Evolutionary conservation across 1,140 invertebrate species (phyloP), one percentile per base, ranked within the genome.

Genomic region (Drosophila micromelanica): DNA sequence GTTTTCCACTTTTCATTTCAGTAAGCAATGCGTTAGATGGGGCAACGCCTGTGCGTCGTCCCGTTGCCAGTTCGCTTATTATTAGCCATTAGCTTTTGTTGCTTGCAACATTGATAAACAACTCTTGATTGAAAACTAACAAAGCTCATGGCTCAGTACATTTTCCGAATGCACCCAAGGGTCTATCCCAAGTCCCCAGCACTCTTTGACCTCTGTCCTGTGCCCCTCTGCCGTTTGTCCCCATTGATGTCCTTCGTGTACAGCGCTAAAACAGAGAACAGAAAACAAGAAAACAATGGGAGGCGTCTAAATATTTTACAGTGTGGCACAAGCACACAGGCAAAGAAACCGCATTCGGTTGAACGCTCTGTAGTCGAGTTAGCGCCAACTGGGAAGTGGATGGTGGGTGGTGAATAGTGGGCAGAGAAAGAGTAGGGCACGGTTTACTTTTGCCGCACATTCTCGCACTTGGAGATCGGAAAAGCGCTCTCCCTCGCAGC

Each of bases 71-170:
- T 52, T 46, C 27, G 49, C 63, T 80, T 76, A 70, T 78, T 86
- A 86, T 87, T 81, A 86, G 78, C 71, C 71, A 76, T 86, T 81
- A 78, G 71, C 78, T 78, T 78, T 86, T 86, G 73, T 75, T 80
- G 74, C 57, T 51, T 69, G 74, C 82, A 81, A 76, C 64, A 81
- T 81, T 86, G 78, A 86, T 78, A 86, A 86, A 78, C 78, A 86
- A 80, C 55, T 78, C 75, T 69, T 86, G 82, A 86, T 86, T 86
- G 82, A 86, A 87, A 86, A 86, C 81, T 73, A 86, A 86, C 82
- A 86, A 78, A 78, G 75, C 75, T 30, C 74, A 81, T 76, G 78
- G 78, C 75, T 76, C 77, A 80, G 70, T 76, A 62, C 51, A 78
- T 74, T 78, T 54, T 64, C 65, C 52, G 48, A 80, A 78, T 85